These are phyloP conservation scores for Acanthosoma haemorrhoidale DNA, from an alignment of 2,888 invertebrate genomes.

Conservation along the genomic window DNA sequence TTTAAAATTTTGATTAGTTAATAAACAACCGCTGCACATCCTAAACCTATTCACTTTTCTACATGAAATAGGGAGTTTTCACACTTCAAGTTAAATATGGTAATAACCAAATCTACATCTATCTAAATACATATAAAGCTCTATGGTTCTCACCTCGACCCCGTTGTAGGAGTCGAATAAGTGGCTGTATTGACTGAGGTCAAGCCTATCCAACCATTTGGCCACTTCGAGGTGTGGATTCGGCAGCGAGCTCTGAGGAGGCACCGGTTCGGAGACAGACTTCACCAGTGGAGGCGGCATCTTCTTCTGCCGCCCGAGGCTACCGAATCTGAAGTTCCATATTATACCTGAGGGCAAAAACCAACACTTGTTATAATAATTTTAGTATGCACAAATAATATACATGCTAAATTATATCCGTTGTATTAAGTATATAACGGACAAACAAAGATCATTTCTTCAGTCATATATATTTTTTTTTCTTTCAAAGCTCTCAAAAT, in stretches of 20 bases:
- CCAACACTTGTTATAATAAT: background rate
- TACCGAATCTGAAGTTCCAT: constrained; percentile 50
- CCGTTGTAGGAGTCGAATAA: constrained; percentile 52
- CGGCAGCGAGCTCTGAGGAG: constrained; percentile 45
- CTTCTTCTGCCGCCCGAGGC: constrained; percentile 43
- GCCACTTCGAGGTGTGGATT: constrained; percentile 52
- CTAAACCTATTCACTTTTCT: too few species aligned
- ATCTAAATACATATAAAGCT: background rate
- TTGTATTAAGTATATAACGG: too few species aligned
- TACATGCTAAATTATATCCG: too few species aligned
- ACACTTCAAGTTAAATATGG: too few species aligned
- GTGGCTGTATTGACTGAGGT: constrained; percentile 54
- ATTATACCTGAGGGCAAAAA: constrained; percentile 47
- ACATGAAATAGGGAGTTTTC: too few species aligned
- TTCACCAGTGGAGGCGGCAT: constrained; percentile 46
- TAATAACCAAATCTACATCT: background rate
- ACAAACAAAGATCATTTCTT: too few species aligned
- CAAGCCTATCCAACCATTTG: constrained; percentile 58
- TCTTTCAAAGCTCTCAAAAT: too few species aligned
- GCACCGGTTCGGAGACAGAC: constrained; percentile 36
- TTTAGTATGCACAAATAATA: too few species aligned
- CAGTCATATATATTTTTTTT: too few species aligned
- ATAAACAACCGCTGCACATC: too few species aligned
- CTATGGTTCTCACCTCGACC: constrained; percentile 50
- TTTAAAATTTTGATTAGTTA: constrained; percentile 8